Percentiles rank a stretch among this genome's conserved stretches.
Conservation (phyloP, 2,888 invertebrate species). For the Lasioglossum villosulum region DNA sequence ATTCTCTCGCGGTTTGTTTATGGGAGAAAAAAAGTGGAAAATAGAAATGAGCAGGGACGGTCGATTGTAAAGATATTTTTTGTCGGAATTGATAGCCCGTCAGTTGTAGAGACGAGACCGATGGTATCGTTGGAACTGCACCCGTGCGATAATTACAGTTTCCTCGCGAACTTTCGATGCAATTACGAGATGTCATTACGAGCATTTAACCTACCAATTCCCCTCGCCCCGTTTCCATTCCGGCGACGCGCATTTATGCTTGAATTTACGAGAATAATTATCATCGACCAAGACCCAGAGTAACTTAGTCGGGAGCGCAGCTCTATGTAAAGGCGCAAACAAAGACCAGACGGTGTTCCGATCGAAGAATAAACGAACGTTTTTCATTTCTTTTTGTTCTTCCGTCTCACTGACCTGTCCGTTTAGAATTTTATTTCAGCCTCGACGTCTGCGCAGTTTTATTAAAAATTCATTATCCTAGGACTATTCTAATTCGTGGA, state of each 20-base stretch:
- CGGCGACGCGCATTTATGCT: conserved; percentile 63
- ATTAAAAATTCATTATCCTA: not conserved
- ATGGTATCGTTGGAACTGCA: conserved; percentile 73
- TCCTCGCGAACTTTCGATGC: conserved; percentile 78
- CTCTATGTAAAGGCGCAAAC: conserved; percentile 45
- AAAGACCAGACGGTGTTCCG: conserved; percentile 22
- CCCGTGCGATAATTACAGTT: conserved; percentile 77
- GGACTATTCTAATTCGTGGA: too few relatives aligned
- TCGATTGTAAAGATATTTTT: conserved; percentile 45
- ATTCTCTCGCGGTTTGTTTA: not conserved
- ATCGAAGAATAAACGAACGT: conserved; percentile 12
- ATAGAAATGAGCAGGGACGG: not conserved
- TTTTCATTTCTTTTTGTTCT: not conserved
- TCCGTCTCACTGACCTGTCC: not conserved
- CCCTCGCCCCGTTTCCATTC: conserved; percentile 38
- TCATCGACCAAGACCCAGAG: conserved; percentile 71
- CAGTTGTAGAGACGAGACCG: conserved; percentile 63
- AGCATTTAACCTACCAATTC: conserved; percentile 74
- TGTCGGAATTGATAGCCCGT: conserved; percentile 54
- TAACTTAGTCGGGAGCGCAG: conserved; percentile 15
- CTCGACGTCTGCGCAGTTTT: not conserved
- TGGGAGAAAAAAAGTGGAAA: not conserved
- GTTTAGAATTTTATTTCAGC: not conserved
- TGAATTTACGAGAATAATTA: conserved; percentile 75
- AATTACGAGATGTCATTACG: conserved; percentile 80